Conservation (phyloP, 2,113 vertebrate genomes). For the Carassius auratus region DNA sequence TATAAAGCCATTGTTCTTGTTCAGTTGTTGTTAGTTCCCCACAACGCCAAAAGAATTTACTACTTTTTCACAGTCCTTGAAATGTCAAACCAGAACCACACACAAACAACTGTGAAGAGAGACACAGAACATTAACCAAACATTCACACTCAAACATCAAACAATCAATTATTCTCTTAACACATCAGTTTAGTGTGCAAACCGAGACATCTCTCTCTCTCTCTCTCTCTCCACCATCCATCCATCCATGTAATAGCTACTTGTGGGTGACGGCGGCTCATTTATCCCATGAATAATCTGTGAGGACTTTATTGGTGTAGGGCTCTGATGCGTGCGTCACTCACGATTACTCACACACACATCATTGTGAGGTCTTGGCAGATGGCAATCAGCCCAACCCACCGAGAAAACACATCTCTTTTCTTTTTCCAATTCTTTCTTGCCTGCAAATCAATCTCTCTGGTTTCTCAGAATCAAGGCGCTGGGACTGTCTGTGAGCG, state of each 20-base stretch:
- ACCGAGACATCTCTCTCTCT: conserved; percentile 23
- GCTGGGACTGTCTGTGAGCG: neutral
- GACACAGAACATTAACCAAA: neutral
- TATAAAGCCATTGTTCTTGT: neutral
- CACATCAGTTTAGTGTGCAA: neutral
- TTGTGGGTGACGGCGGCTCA: neutral
- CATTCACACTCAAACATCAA: conserved; percentile 18
- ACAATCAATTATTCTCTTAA: conserved; percentile 26
- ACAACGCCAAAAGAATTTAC: neutral
- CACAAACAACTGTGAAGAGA: neutral
- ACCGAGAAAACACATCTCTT: neutral
- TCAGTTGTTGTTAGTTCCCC: neutral
- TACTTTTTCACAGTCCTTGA: neutral
- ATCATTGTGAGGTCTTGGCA: neutral
- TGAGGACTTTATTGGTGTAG: conserved; percentile 7
- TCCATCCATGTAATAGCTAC: conserved; percentile 1
- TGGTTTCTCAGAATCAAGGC: conserved; percentile 15
- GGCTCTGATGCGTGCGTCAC: conserved; percentile 16
- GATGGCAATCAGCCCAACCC: conserved; percentile 20
- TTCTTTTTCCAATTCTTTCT: conserved; percentile 3
- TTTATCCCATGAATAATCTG: conserved; percentile 28
- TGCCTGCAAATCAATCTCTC: conserved; percentile 24
- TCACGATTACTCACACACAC: neutral
- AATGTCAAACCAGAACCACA: conserved; percentile 5
- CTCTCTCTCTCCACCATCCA: conserved; percentile 5